These are phyloP conservation scores for Diachasmimorpha longicaudata DNA, from an alignment of 1,140 invertebrate species.

Conservation along the genomic window DNA sequence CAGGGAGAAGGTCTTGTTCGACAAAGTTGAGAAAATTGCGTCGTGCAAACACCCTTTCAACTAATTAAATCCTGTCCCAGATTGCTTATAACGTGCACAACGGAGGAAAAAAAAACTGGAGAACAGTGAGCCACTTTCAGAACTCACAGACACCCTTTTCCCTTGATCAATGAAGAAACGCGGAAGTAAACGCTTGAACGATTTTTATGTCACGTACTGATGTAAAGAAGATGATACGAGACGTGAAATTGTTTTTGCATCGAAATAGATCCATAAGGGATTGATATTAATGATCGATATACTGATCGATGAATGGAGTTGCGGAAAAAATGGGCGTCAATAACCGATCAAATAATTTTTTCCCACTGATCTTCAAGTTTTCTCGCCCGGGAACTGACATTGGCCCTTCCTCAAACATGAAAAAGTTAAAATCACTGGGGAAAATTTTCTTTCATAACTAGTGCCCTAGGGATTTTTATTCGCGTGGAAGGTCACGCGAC, in stretches of 20 bases:
- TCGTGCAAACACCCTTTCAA: constrained; percentile 26
- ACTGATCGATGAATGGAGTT: too few relatives aligned
- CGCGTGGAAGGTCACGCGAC: too few relatives aligned
- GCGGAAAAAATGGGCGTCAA: too few relatives aligned
- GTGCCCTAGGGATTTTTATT: too few relatives aligned
- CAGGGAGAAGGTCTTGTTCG: constrained; percentile 9
- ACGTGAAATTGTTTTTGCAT: neutral
- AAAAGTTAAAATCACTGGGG: too few relatives aligned
- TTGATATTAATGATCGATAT: too few relatives aligned
- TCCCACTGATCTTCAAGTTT: too few relatives aligned
- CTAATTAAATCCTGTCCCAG: constrained; percentile 26
- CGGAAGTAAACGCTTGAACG: neutral
- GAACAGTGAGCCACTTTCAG: neutral
- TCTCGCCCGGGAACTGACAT: too few relatives aligned
- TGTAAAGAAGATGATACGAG: neutral
- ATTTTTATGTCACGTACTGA: neutral
- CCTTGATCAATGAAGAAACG: neutral
- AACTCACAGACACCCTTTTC: neutral
- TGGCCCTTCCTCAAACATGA: too few relatives aligned
- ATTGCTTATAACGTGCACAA: neutral
- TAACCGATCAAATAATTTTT: too few relatives aligned
- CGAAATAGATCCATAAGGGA: neutral
- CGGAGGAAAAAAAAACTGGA: neutral
- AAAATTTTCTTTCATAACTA: too few relatives aligned
- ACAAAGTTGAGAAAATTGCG: constrained; percentile 26